Conservation (phyloP, 2,113 vertebrate genomes). For the Odontophorus gujanensis region DNA sequence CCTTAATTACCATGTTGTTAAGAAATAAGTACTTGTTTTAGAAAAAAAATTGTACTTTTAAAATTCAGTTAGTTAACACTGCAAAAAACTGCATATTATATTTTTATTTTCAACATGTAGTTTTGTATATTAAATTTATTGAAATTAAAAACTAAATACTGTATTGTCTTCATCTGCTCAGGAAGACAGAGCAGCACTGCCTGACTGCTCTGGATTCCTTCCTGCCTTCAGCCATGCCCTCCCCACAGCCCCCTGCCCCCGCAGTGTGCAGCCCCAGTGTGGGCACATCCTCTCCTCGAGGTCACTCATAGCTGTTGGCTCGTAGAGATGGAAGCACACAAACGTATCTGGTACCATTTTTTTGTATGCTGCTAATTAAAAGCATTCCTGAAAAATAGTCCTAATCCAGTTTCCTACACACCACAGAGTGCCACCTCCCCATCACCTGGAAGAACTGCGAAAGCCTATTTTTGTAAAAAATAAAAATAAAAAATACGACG, state of each 20-base stretch:
- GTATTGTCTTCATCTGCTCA: slow-evolving; percentile 68
- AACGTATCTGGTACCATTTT: slow-evolving; percentile 13
- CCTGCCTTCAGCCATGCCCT: background rate
- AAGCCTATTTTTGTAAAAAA: slow-evolving; percentile 26
- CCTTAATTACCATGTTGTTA: slow-evolving; percentile 77
- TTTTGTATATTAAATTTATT: slow-evolving; percentile 80
- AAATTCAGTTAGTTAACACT: slow-evolving; percentile 80
- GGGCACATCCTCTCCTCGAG: background rate
- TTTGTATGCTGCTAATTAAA: background rate
- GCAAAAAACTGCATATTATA: slow-evolving; percentile 74
- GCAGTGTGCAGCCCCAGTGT: background rate
- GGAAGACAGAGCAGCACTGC: slow-evolving; percentile 62
- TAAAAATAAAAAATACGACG: slow-evolving; percentile 26
- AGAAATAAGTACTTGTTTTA: slow-evolving; percentile 76
- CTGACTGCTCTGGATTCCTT: background rate
- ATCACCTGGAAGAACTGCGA: slow-evolving; percentile 7
- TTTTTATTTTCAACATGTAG: slow-evolving; percentile 80
- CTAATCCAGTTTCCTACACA: background rate
- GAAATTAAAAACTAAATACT: slow-evolving; percentile 71
- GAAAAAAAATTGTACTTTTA: slow-evolving; percentile 76
- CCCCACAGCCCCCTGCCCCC: background rate
- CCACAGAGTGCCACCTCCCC: background rate
- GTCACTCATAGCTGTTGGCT: background rate
- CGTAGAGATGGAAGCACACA: background rate
- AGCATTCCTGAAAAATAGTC: slow-evolving; percentile 8